Conservation (phyloP, 2,113 vertebrate species). For the Baryphthengus martii region DNA sequence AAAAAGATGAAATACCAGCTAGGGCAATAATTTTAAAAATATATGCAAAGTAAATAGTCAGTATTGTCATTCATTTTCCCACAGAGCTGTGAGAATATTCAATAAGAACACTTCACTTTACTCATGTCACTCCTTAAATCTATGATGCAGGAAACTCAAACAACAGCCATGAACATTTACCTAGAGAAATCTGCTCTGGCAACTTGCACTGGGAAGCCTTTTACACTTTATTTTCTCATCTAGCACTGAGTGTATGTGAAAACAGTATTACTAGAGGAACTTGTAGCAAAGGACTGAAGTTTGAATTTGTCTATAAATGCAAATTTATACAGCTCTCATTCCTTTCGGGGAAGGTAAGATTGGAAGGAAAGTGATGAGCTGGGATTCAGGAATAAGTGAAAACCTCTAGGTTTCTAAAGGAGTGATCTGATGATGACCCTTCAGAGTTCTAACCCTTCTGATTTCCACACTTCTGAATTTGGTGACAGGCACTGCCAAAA, state of each 20-base stretch:
- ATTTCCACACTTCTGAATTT: not conserved
- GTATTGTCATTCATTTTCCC: not conserved
- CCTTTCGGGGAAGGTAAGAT: not conserved
- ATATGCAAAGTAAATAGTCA: not conserved
- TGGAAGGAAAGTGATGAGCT: not conserved
- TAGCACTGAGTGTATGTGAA: fast-evolving
- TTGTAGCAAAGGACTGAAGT: not conserved
- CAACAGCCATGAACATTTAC: not conserved
- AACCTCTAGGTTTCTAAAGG: not conserved
- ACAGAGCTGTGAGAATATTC: not conserved
- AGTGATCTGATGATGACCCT: not conserved
- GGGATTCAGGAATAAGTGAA: not conserved
- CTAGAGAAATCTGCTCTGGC: not conserved
- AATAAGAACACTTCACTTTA: not conserved
- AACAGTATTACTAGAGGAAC: not conserved
- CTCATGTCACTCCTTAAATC: not conserved
- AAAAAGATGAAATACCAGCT: not conserved
- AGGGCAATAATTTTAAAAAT: not conserved
- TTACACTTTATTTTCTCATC: not conserved
- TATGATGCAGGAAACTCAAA: not conserved
- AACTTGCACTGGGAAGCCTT: not conserved
- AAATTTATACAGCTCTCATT: not conserved
- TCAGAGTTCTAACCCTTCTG: not conserved
- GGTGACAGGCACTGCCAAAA: not conserved
- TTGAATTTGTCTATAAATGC: not conserved